Conservation (phyloP, 2,888 invertebrate genomes). For the Dicranocentrus wangi region DNA sequence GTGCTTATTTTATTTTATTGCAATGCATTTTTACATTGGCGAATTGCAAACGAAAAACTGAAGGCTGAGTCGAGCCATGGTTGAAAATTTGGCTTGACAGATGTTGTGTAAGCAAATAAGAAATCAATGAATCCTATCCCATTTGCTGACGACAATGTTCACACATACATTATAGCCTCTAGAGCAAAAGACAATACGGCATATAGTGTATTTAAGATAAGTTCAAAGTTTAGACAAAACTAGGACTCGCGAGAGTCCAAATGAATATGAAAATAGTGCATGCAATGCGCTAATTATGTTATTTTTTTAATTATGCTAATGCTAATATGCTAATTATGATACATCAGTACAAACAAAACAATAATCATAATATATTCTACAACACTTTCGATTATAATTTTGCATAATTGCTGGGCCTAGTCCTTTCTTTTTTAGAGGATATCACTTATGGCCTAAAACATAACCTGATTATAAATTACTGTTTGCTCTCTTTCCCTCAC, state of each 20-base stretch:
- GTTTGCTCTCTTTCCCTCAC: not conserved
- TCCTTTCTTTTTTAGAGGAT: not conserved
- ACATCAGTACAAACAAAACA: not conserved
- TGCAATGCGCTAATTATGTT: no score
- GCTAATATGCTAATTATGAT: no score
- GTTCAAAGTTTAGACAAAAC: not conserved
- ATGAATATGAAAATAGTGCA: no score
- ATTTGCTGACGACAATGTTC: no score
- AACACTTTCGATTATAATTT: not conserved
- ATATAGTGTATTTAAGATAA: not conserved
- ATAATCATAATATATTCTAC: not conserved
- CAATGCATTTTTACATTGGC: not conserved
- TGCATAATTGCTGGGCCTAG: constrained; percentile 13
- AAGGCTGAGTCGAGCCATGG: no score
- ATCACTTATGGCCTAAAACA: not conserved
- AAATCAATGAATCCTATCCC: no score
- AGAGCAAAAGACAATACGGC: not conserved
- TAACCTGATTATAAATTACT: not conserved
- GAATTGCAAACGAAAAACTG: not conserved
- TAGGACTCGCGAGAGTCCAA: not conserved
- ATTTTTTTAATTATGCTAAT: no score
- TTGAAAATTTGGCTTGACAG: no score
- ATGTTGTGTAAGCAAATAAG: no score
- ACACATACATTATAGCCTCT: no score
- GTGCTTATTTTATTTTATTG: not conserved